phyloP scores from a whole-genome alignment of 1,140 invertebrate genomes.

The Laupala kohalensis region DNA sequence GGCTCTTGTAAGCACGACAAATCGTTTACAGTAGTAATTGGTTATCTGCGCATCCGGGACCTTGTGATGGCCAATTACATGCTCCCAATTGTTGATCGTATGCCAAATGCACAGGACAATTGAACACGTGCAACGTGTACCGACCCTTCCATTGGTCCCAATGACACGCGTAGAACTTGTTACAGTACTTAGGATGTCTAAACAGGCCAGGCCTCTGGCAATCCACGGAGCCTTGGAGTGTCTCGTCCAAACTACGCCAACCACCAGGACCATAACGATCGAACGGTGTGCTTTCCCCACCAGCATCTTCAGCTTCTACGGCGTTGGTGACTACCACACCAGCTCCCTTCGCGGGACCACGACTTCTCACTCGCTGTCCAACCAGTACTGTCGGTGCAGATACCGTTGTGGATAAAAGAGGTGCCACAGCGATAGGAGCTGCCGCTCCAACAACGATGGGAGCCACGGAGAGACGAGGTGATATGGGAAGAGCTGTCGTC shows the following conservation, averaged over 20 bases:
- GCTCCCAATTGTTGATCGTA: conserved; percentile 61
- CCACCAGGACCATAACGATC: conserved; percentile 40
- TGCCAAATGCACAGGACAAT: conserved; percentile 66
- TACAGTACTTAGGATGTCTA: conserved; percentile 66
- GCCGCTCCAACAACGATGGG: background rate
- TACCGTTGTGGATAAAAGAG: background rate
- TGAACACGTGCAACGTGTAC: conserved; percentile 64
- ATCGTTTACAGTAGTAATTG: conserved; percentile 43
- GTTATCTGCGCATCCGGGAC: conserved; percentile 58
- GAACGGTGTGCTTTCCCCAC: conserved; percentile 22
- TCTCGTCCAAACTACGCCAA: conserved; percentile 29
- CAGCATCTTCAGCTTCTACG: background rate
- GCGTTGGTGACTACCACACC: background rate
- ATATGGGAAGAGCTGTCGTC: background rate
- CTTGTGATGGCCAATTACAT: conserved; percentile 72
- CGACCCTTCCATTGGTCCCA: conserved; percentile 68
- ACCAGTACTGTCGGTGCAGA: background rate
- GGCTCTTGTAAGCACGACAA: no score
- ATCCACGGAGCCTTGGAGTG: conserved; percentile 44
- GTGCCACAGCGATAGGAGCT: background rate
- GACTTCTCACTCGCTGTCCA: background rate
- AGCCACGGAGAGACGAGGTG: no score
- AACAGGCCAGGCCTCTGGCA: conserved; percentile 69
- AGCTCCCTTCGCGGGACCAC: background rate
- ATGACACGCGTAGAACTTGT: conserved; percentile 73